Base-by-base conservation (phyloP, 2,113 vertebrate species). In the Brienomyrus longianalis region DNA sequence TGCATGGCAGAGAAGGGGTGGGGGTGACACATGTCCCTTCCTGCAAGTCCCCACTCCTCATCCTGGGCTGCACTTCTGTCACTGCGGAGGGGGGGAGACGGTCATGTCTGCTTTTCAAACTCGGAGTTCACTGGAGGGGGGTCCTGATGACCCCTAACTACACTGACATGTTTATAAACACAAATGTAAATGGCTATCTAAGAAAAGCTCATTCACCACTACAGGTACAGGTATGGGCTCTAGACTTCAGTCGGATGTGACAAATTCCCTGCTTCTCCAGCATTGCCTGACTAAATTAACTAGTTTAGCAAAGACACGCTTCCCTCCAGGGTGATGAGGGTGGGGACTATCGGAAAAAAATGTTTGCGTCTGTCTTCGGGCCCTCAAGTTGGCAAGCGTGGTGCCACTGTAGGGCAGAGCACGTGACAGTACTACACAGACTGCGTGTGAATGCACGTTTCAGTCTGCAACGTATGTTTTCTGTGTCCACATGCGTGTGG, bases 141-240 rank as follows among this genome's bases (percentile, higher is more conserved):
- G 11, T 51, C 7, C 15, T 54, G 31, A 86, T 21, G 85, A 54
- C 51, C 85, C 17, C n/a, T 88, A 91, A 85, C 74, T 47, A 83
- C 90, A 52, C 88, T 87, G 90, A 87, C 39, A 87, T 88, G 87
- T 90, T 89, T 93, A 89, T 91, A 93, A 83, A 90, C 89, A 90
- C 93, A 86, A 90, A 93, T 90, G 52, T 7, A 48, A 84, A 48
- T 3, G 83, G 83, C 21, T 17, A 10, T 87, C 84, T 54, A 31
- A 83, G 91, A 88, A 94, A 84, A 88, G 90, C 92, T 77, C 0
- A 1, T 90, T 23, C 89, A 59, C 91, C 11, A 15, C 7, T 5
- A 23, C 92, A 91, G 89, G 91, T 91, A 91, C 88, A 31, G 62
- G 56, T 66, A 56, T 21, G 19, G 54, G 54, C 5, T 43, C 51